Evolutionary conservation across 2,888 invertebrate species (phyloP).

Genomic region (Philopedon plagiatum): DNA sequence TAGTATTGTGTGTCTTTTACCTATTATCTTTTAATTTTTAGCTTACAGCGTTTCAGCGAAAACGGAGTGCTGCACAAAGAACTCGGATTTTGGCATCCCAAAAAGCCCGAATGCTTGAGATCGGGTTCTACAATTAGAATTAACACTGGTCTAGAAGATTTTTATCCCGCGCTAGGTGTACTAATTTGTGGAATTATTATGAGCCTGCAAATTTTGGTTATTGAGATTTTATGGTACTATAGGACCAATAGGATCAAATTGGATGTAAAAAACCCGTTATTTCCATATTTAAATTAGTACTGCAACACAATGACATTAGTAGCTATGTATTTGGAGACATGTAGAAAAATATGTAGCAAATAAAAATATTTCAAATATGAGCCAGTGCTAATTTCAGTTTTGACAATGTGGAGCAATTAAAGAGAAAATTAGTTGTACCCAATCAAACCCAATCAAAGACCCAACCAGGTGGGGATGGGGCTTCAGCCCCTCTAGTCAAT

Average conservation of each 20-base stretch:
- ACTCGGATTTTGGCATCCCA: conserved; percentile 60
- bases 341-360: no score
- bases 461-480: no score
- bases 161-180: conserved; percentile 61
- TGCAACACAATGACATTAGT: no score
- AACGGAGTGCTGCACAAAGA: conserved; percentile 60
- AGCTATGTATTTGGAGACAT: background rate
- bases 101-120: conserved; percentile 61
- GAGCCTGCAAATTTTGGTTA: conserved; percentile 56
- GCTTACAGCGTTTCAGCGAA: conserved; percentile 61
- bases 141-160: conserved; percentile 60
- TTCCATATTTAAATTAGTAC: conserved; percentile 14
- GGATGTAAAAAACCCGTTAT: background rate
- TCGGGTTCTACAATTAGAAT: conserved; percentile 52
- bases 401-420: no score
- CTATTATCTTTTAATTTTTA: conserved; percentile 48
- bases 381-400: no score
- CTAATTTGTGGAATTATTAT: conserved; percentile 57
- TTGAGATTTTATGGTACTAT: conserved; percentile 51
- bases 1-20: no score
- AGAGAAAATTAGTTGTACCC: no score
- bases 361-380: no score
- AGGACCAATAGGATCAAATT: background rate
- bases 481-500: no score
- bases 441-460: no score